Percentiles rank a stretch among this genome's conserved stretches.
phyloP scores from a whole-genome alignment of 2,888 invertebrate species.

The Protophormia terraenovae region DNA sequence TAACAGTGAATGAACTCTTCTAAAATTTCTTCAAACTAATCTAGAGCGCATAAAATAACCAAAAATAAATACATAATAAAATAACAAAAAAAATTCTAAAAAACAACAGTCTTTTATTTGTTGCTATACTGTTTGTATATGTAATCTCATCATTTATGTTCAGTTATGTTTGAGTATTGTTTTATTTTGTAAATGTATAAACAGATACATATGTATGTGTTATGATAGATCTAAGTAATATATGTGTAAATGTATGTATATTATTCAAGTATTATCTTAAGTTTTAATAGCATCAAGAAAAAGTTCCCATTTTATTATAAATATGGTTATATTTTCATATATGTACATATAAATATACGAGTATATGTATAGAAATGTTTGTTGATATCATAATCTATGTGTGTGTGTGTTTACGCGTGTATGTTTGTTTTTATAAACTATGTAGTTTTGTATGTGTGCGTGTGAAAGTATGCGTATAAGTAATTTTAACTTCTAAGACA shows the following conservation, averaged over 20 bases:
- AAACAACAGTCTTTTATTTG: background rate
- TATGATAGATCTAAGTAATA: background rate
- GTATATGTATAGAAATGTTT: no score
- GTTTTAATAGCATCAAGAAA: no score
- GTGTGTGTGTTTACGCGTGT: background rate
- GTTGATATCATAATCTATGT: no score
- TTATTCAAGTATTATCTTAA: no score
- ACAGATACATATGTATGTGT: background rate
- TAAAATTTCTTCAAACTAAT: conserved; percentile 16
- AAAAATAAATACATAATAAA: conserved; percentile 12
- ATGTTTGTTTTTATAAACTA: no score
- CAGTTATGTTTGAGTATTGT: background rate
- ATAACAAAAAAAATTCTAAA: background rate
- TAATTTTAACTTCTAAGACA: conserved; percentile 9
- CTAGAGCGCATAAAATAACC: background rate
- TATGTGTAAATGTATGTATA: background rate
- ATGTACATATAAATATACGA: no score
- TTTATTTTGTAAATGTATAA: background rate
- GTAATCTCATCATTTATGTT: conserved; percentile 44
- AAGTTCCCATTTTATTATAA: no score
- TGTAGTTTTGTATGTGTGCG: background rate
- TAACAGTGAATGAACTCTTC: conserved; percentile 20
- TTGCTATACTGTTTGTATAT: background rate
- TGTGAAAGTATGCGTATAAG: background rate
- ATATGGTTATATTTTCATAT: no score